Percentiles rank a stretch among this genome's conserved stretches.
phyloP scores from a whole-genome alignment of 37 sponge, comb jelly and placozoan species.

The Petrosia ficiformis region DNA sequence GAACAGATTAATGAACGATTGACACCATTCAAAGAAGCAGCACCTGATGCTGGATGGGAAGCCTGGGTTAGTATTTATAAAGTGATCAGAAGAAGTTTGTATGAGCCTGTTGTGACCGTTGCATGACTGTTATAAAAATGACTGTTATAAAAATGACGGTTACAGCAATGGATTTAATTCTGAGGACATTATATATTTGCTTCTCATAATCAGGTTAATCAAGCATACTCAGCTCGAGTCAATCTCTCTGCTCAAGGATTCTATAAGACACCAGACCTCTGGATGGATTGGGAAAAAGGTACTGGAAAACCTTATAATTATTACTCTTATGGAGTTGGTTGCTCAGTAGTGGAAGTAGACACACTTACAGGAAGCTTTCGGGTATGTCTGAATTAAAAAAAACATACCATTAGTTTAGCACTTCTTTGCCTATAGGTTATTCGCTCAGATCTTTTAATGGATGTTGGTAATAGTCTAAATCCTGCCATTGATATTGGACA shows the following conservation, averaged over 20 bases:
- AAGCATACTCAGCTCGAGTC: slow-evolving; percentile 26
- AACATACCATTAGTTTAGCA: too few relatives aligned
- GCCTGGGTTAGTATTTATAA: slow-evolving; percentile 41
- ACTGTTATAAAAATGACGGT: too few relatives aligned
- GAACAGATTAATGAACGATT: slow-evolving; percentile 33
- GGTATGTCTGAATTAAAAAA: neutral
- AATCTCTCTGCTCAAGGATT: slow-evolving; percentile 58
- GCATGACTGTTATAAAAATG: slow-evolving; percentile 5
- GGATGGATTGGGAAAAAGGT: slow-evolving; percentile 54
- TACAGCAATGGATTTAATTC: neutral
- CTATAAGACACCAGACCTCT: slow-evolving; percentile 8
- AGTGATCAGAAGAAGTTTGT: neutral
- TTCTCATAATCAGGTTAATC: slow-evolving; percentile 11
- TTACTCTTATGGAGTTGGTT: slow-evolving; percentile 46
- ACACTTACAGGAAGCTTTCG: slow-evolving; percentile 33
- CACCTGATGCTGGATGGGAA: slow-evolving; percentile 51
- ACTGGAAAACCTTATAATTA: neutral
- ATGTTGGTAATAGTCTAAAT: slow-evolving; percentile 59
- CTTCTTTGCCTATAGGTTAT: slow-evolving; percentile 11
- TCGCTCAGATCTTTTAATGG: slow-evolving; percentile 53
- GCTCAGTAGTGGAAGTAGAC: slow-evolving; percentile 45
- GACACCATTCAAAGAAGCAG: slow-evolving; percentile 17
- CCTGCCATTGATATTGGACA: slow-evolving; percentile 67
- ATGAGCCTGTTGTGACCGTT: too few relatives aligned
- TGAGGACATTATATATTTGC: neutral